Base-by-base conservation (phyloP, 2,797 vertebrate species). In the Heteromormyrus szaboi region DNA sequence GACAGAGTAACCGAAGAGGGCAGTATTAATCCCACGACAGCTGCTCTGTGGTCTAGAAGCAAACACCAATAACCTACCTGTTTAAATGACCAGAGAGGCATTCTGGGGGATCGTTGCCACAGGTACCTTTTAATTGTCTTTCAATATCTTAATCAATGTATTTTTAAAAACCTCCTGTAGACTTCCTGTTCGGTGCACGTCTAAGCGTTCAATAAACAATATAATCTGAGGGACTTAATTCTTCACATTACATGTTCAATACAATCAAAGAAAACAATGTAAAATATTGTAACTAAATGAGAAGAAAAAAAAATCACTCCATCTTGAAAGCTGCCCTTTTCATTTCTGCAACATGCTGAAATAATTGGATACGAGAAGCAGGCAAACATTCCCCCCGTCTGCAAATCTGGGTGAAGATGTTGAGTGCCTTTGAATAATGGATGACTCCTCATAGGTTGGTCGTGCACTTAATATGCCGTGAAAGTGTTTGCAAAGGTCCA, bases 391-490 rank as follows among this genome's bases (percentile, higher is more conserved):
- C 68, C 48, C 53, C 50, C 37, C n/a, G 29, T 56, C 59, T 86
- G 48, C 51, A 56, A 86, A 56, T 56, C 53, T 86, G 22, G 51
- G 51, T 86, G 29, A 56, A 33, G 53, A 86, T 11, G 53, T 8
- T 37, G 53, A 54, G 50, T 22, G 53, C 53, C 29, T 56, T 33
- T 87, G 87, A 89, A 85, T 56, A 87, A 89, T 89, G 62, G 72
- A 81, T 76, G 44, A 79, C 22, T 29, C 65, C 51, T 46, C 62
- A 4, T 53, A 29, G 76, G 25, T 22, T 51, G 44, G 29, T 41
- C 7, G 65, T 72, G 59, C 62, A 85, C 54, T 29, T 72, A 89
- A 86, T 86, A 65, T 72, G 25, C 44, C 46, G 33, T 59, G 33
- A 51, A 25, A 86, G 59, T 83, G 46, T 53, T 44, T 50, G 59